Percentiles rank a stretch among this genome's conserved stretches.
These are phyloP conservation scores for Maconellicoccus hirsutus DNA, from an alignment of 1,140 invertebrate species.

Conservation along the genomic window DNA sequence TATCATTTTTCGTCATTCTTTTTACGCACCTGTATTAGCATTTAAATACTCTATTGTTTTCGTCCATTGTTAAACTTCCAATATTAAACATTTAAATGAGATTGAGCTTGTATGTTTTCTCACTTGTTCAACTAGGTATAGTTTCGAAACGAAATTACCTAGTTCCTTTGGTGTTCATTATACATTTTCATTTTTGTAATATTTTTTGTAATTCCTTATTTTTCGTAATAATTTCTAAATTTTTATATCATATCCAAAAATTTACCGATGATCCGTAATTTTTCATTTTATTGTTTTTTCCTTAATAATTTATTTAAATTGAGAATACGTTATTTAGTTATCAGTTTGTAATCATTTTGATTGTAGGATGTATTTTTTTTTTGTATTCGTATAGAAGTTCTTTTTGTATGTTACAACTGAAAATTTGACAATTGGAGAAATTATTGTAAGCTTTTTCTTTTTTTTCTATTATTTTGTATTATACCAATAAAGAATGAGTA, in stretches of 20 bases:
- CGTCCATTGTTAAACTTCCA: neutral
- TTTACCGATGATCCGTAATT: too few relatives aligned
- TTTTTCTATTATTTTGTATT: neutral
- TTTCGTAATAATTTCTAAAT: neutral
- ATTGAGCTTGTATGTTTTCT: too few relatives aligned
- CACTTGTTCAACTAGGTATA: neutral
- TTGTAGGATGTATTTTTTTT: neutral
- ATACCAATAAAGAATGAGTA: neutral
- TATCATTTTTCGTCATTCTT: neutral
- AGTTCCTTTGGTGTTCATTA: neutral
- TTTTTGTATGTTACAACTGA: neutral
- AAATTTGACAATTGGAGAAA: neutral
- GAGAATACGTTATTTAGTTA: too few relatives aligned
- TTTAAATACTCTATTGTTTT: neutral
- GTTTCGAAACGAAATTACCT: neutral
- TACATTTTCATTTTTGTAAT: neutral
- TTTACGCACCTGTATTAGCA: neutral
- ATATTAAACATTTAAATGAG: too few relatives aligned
- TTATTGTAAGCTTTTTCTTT: neutral
- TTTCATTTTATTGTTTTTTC: neutral
- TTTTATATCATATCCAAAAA: neutral
- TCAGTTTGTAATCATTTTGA: neutral
- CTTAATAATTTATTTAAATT: too few relatives aligned
- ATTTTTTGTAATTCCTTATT: neutral
- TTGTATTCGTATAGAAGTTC: neutral